These are phyloP conservation scores for Augochlora pura DNA, from an alignment of 1,140 invertebrate species.

Conservation along the genomic window DNA sequence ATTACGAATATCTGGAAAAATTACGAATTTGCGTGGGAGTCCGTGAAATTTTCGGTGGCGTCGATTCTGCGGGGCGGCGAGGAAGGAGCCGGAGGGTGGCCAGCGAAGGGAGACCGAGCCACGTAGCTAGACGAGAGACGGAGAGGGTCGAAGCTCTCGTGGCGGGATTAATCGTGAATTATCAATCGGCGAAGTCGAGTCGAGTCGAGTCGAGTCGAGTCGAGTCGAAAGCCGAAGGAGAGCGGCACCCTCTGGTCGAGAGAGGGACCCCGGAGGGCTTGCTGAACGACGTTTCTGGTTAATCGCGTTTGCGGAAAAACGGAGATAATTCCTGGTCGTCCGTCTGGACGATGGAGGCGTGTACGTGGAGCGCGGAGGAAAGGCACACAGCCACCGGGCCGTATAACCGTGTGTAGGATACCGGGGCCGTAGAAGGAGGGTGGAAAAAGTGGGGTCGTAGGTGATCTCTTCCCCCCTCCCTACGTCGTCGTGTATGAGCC, in stretches of 20 bases:
- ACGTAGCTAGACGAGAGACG: too few relatives aligned
- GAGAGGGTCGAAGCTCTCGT: slow-evolving; percentile 23
- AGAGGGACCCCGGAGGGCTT: slow-evolving; percentile 50
- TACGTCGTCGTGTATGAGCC: slow-evolving; percentile 15
- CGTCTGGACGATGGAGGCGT: slow-evolving; percentile 68
- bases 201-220: slow-evolving; percentile 48
- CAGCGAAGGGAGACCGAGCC: slow-evolving; percentile 2
- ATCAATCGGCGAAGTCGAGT: slow-evolving; percentile 60
- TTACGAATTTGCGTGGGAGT: too few relatives aligned
- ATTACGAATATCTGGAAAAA: too few relatives aligned
- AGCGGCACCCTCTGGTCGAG: slow-evolving; percentile 44
- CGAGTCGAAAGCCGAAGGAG: slow-evolving; percentile 63
- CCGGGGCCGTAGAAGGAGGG: slow-evolving; percentile 1
- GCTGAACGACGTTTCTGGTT: slow-evolving; percentile 72
- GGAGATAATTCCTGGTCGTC: slow-evolving; percentile 73
- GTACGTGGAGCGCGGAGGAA: slow-evolving; percentile 58
- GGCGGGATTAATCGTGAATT: slow-evolving; percentile 65
- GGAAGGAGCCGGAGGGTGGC: slow-evolving; percentile 7
- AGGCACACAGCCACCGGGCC: slow-evolving; percentile 39
- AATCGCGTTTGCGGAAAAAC: slow-evolving; percentile 78
- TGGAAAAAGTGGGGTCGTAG: slow-evolving; percentile 55
- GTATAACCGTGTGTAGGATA: slow-evolving; percentile 55
- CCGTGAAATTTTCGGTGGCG: slow-evolving; percentile 49
- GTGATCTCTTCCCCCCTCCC: slow-evolving; percentile 44
- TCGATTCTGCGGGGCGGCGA: slow-evolving; percentile 27